phyloP scores from a whole-genome alignment of 2,797 vertebrate genomes.

The Cetoscarus ocellatus region DNA sequence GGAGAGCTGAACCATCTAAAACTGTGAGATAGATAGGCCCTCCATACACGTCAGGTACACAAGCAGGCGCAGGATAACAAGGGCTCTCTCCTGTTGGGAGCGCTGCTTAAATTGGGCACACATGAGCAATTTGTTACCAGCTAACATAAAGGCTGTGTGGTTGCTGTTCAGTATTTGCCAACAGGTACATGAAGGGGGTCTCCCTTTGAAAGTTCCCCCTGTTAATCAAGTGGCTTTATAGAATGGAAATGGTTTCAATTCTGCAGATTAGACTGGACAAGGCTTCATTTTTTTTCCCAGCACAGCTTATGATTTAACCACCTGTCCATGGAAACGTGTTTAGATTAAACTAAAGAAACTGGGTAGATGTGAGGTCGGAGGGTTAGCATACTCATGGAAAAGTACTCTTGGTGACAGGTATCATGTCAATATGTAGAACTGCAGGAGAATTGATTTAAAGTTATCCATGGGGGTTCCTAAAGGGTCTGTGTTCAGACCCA shows the following conservation, averaged over 20 bases:
- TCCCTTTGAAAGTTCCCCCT: slow-evolving; percentile 64
- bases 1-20: slow-evolving; percentile 68
- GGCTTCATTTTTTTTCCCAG: neutral
- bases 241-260: slow-evolving; percentile 59
- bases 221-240: slow-evolving; percentile 57
- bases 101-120: slow-evolving; percentile 77
- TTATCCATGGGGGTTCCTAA: too few relatives aligned
- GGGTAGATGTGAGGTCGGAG: too few relatives aligned
- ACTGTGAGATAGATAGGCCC: slow-evolving; percentile 69
- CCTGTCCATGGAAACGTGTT: slow-evolving; percentile 28
- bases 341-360: too few relatives aligned
- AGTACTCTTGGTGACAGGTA: too few relatives aligned
- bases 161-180: slow-evolving; percentile 78
- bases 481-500: too few relatives aligned
- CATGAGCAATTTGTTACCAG: slow-evolving; percentile 83
- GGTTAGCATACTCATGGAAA: too few relatives aligned
- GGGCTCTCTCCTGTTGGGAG: slow-evolving; percentile 57
- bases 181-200: slow-evolving; percentile 70
- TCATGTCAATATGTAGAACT: too few relatives aligned
- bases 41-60: slow-evolving; percentile 66
- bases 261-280: slow-evolving; percentile 49
- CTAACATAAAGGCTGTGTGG: slow-evolving; percentile 74
- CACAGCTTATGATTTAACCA: slow-evolving; percentile 24
- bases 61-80: slow-evolving; percentile 69
- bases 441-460: too few relatives aligned